Evolutionary conservation across 2,797 vertebrate species (phyloP), one percentile per base, ranked within the genome.

Genomic region (Borostomias antarcticus): DNA sequence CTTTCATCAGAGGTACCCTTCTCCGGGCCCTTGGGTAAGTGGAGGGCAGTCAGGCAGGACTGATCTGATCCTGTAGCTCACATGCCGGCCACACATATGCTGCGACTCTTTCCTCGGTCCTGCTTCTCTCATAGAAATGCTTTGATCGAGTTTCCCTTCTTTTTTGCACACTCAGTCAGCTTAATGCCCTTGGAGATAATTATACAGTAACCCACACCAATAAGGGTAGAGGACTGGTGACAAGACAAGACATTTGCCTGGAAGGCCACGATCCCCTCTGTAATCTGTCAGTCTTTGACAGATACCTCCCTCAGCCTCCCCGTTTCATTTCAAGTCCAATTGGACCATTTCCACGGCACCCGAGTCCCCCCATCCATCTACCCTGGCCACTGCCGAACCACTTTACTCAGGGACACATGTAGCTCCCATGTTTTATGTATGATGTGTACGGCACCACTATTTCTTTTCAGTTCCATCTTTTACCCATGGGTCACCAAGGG

Each of bases 291-390:
- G 13, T 58, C 47, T 47, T 25, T 77, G 79, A 85, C 81, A 29
- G 72, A 78, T 85, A 35, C 47, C 65, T 40, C n/a, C 2, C 29
- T 75, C 63, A 58, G 67, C 64, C 66, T 33, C 69, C 32, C 67
- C 62, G 70, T 63, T 82, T 75, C 72, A 64, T 72, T 78, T 73
- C 72, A 50, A 75, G 82, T 76, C 60, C 59, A 35, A 62, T 57
- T 47, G 50, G 68, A 56, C 26, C 65, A 37, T 77, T 73, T 77
- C 57, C 26, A 29, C n/a, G 37, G 21, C 37, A 1, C 74, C 58
- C 71, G 73, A 70, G 73, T 66, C 73, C 70, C 71, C 70, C 70
- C 78, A 72, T 82, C 82, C 69, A 77, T 85, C 76, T 73, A 64
- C 64, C 33, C 51, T 69, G 28, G 43, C 73, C 74, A 70, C 68